Conservation (phyloP, 2,113 vertebrate species). For the Aegypius monachus region DNA sequence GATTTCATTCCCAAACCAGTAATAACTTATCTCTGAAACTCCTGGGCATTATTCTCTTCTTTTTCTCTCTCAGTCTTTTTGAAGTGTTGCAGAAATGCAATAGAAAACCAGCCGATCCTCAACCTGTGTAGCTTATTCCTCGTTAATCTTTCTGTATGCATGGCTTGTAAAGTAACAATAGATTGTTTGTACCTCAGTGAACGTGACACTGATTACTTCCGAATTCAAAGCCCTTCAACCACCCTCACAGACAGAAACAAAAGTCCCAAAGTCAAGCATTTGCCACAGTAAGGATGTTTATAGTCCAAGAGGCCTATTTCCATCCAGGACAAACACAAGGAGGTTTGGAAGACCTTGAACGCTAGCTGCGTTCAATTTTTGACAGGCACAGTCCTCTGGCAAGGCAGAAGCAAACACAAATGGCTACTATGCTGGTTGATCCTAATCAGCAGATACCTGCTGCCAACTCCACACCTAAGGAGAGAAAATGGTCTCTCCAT, state of each 20-base stretch:
- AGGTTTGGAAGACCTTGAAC: background rate
- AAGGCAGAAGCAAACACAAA: conserved; percentile 38
- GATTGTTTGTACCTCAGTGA: background rate
- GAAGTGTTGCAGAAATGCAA: background rate
- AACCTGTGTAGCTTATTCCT: background rate
- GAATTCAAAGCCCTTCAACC: background rate
- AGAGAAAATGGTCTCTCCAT: background rate
- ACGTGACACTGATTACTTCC: background rate
- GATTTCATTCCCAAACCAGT: background rate
- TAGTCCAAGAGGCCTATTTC: background rate
- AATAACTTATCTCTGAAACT: background rate
- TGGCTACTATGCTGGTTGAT: background rate
- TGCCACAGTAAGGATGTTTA: background rate
- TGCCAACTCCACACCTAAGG: conserved; percentile 23
- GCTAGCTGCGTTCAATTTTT: background rate
- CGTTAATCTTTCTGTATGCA: background rate
- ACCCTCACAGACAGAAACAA: background rate
- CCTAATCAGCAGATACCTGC: conserved; percentile 42
- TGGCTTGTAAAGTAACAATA: background rate
- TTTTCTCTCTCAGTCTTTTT: background rate
- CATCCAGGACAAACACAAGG: background rate
- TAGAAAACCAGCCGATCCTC: background rate
- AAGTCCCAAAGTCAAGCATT: background rate
- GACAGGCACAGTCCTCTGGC: conserved; percentile 2
- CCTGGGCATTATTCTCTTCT: background rate